Evolutionary conservation across 2,113 vertebrate species (phyloP).

Genomic region (Isurus oxyrinchus): DNA sequence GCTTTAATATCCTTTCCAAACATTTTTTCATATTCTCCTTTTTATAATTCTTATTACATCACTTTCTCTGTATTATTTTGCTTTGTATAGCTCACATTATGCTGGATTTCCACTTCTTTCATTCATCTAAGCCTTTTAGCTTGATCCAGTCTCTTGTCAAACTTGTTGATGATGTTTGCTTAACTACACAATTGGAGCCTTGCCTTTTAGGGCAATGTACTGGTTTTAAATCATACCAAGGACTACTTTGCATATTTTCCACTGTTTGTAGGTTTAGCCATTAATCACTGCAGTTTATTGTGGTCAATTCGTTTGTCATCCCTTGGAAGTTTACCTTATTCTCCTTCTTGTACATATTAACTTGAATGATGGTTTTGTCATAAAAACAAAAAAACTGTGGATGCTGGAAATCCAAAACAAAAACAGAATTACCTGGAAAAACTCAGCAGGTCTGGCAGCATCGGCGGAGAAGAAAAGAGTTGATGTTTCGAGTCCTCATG

Average conservation of each 20-base stretch:
- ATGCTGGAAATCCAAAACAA: no score
- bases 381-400: no score
- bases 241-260: not conserved
- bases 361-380: not conserved
- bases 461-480: no score
- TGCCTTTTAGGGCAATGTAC: not conserved
- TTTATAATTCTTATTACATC: not conserved
- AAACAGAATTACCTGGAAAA: no score
- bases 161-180: not conserved
- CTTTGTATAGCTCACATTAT: not conserved
- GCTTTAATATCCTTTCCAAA: not conserved
- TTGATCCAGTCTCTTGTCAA: not conserved
- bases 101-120: not conserved
- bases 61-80: not conserved
- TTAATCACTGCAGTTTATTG: not conserved
- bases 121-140: not conserved
- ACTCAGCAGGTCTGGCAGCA: no score
- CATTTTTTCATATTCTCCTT: not conserved
- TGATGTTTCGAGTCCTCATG: no score
- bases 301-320: not conserved
- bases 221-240: not conserved
- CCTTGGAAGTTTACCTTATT: not conserved
- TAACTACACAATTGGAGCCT: not conserved
- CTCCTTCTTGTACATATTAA: not conserved
- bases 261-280: not conserved